Evolutionary conservation across 2,888 invertebrate genomes (phyloP).

Genomic region (Melanostoma mellinum): DNA sequence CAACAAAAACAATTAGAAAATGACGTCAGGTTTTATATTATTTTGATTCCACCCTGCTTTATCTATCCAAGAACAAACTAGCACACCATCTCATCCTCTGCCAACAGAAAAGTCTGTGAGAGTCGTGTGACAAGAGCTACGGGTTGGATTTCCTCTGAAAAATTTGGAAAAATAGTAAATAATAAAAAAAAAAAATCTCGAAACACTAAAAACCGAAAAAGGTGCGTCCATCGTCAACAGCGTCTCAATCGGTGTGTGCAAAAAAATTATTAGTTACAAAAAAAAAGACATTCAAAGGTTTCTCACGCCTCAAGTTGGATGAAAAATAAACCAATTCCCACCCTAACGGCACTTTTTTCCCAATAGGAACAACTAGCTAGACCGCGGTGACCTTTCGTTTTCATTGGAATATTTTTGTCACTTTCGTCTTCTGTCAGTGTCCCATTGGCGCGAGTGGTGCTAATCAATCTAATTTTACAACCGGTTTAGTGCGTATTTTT

Average conservation of each 20-base stretch:
- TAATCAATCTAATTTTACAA: not conserved
- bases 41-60: constrained; percentile 35
- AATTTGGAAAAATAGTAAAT: constrained; percentile 1
- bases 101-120: constrained; percentile 40
- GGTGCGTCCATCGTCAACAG: constrained; percentile 17
- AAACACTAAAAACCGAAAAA: constrained; percentile 6
- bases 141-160: constrained; percentile 25
- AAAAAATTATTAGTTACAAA: no score
- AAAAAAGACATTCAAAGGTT: not conserved
- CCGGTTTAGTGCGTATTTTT: constrained; percentile 8
- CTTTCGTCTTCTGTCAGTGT: constrained; percentile 44
- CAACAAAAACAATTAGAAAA: constrained; percentile 65
- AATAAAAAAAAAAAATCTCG: not conserved
- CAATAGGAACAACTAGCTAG: constrained; percentile 23
- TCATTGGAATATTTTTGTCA: constrained; percentile 29
- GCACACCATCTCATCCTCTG: not conserved
- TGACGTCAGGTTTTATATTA: constrained; percentile 59
- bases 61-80: constrained; percentile 15
- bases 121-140: constrained; percentile 61
- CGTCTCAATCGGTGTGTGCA: not conserved
- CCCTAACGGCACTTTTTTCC: constrained; percentile 15
- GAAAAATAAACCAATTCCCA: constrained; percentile 2
- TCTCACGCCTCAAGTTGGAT: constrained; percentile 9
- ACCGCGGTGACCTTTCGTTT: constrained; percentile 56
- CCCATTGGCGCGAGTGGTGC: constrained; percentile 52